Evolutionary conservation across 2,888 invertebrate genomes (phyloP).

Genomic region (Cantharis rufa): DNA sequence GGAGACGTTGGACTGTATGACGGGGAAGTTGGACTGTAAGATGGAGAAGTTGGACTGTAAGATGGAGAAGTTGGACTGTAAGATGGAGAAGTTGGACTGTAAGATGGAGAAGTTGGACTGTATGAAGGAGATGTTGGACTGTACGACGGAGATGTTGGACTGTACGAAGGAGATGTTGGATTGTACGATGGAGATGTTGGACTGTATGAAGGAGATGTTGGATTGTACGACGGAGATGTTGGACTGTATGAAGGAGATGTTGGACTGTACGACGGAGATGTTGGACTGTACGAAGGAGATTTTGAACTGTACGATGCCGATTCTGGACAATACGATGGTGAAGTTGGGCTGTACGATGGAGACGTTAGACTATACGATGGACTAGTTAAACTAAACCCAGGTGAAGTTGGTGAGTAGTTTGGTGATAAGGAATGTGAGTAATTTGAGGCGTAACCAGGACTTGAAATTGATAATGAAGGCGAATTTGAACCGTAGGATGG

Average conservation of each 20-base stretch:
- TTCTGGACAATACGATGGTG: neutral
- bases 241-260: conserved; percentile 75
- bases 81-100: conserved; percentile 63
- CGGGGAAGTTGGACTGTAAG: conserved; percentile 65
- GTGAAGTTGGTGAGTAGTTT: conserved; percentile 64
- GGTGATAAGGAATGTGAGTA: conserved; percentile 53
- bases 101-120: conserved; percentile 74
- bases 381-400: conserved; percentile 44
- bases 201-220: conserved; percentile 65
- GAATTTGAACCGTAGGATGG: conserved; percentile 70
- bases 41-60: conserved; percentile 73
- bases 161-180: conserved; percentile 74
- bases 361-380: conserved; percentile 73
- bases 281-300: neutral
- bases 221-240: conserved; percentile 69
- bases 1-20: conserved; percentile 76
- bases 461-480: conserved; percentile 69
- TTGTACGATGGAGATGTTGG: conserved; percentile 75
- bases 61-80: conserved; percentile 78
- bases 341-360: neutral
- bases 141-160: conserved; percentile 64
- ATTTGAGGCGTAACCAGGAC: conserved; percentile 61
- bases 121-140: conserved; percentile 77
- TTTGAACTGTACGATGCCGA: neutral
- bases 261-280: conserved; percentile 57